Conservation (phyloP, 2,888 invertebrate genomes). For the Sesamia inferens region DNA sequence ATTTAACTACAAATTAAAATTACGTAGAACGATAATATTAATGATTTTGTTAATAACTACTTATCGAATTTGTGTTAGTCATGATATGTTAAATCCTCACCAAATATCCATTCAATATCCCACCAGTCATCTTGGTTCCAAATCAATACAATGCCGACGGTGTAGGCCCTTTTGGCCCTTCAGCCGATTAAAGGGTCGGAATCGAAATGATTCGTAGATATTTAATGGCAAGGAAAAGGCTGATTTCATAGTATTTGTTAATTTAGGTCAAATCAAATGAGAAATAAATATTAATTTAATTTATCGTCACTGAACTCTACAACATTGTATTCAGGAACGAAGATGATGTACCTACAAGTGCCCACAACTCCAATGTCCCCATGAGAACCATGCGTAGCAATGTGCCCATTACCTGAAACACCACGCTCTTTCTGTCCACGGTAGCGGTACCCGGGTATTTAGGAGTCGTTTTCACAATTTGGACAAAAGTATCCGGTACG, state of each 20-base stretch:
- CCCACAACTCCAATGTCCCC: constrained; percentile 62
- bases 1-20: background rate
- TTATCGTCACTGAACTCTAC: background rate
- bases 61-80: constrained; percentile 48
- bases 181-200: background rate
- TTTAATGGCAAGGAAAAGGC: constrained; percentile 1
- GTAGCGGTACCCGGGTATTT: constrained; percentile 91
- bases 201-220: background rate
- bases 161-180: constrained; percentile 7
- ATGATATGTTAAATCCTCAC: constrained; percentile 43
- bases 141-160: constrained; percentile 35
- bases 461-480: constrained; percentile 93
- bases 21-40: constrained; percentile 37
- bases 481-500: constrained; percentile 96
- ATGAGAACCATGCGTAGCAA: constrained; percentile 69
- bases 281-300: background rate
- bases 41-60: constrained; percentile 53
- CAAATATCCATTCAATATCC: constrained; percentile 24
- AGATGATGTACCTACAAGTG: constrained; percentile 36
- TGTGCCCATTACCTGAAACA: constrained; percentile 87
- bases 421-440: constrained; percentile 88
- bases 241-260: constrained; percentile 18
- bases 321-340: constrained; percentile 41
- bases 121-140: constrained; percentile 49
- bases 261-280: constrained; percentile 17